Evolutionary conservation across 2,113 vertebrate species (phyloP), one percentile per base, ranked within the genome.

Genomic region (Callionymus lyra): DNA sequence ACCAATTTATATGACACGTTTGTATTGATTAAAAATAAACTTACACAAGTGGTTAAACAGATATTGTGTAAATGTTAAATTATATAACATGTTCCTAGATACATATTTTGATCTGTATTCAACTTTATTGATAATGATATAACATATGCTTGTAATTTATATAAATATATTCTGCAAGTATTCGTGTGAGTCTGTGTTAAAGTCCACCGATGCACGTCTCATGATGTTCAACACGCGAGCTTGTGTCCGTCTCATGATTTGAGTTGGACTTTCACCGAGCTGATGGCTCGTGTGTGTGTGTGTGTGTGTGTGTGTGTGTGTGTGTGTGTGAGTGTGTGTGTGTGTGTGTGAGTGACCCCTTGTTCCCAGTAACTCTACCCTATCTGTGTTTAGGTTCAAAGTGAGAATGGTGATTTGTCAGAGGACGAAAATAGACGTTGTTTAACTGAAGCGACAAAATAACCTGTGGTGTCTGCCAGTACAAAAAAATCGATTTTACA

Each of bases 361-460:
- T n/a, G 2, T 33, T 38, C 31, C 33, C 16, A n/a, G 9, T 34
- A 19, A 32, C 16, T 6, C 18, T 21, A 15, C 18, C 19, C 19
- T 72, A 68, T 65, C 60, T 50, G 36, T 71, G 38, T 65, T 64
- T 64, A 43, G 15, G 64, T 62, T 60, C 57, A 79, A 66, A 67
- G 44, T 44, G 56, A 55, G 47, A 6, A 13, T 49, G 41, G 14
- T 14, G 21, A 27, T 13, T 14, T 12, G 19, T 16, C 10, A 32
- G 6, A 6, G 41, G 56, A 51, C 41, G 40, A 61, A 76, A 72
- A 74, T 76, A 79, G 65, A 60, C 34, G 16, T 16, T 60, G 53
- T 70, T 66, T 65, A 38, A 54, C 31, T 41, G 56, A 38, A 18
- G 41, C 1, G 13, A 1, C 10, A 19, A 9, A 12, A 11, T 16